Base-by-base conservation (phyloP, 2,888 invertebrate genomes). In the Anagyrus pseudococci region DNA sequence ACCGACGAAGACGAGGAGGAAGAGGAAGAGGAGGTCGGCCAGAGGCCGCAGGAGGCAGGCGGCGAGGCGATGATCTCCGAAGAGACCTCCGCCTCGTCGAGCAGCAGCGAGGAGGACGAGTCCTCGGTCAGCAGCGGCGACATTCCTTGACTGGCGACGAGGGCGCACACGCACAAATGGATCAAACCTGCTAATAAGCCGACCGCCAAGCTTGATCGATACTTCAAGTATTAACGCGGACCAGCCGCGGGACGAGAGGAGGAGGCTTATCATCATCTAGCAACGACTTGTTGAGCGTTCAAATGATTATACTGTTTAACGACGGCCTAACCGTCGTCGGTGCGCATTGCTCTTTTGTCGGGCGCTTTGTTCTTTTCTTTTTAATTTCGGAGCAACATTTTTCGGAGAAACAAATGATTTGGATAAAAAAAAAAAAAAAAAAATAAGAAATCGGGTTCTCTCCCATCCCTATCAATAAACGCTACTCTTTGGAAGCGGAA, bases 1-100 rank as follows among this genome's bases (percentile, higher is more conserved):
- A 63, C 63, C 10, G 62, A 65, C 46, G 66, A 66, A 10, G 65
- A 65, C 2, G 65, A 65, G 1, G 68, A 67, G 15, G 67, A 68
- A 10, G 69, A 68, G 48, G 70, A 84, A n/a, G 83, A 83, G 63
- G 82, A 81, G 22, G 81, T 83, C 13, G 84, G 84, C 29, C 84
- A 85, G 17, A 84, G 84, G 71, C 88, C 88, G 17, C 88, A 88
- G 76, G 88, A 88, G 72, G 85, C 89, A 66, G 89, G 89, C 43
- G 88, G 88, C 6, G 88, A 89, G 75, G 87, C 88, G 47, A 88
- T 88, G 82, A 88, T 88, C 33, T 87, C 87, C n/a, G 88, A 80
- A 55, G 79, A 80, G 61, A 72, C 80, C 1, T 80, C 80, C 4
- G 76, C 80, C 2, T 77, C 80, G 1, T 79, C 78, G 58, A 80